A percentile compares a stretch with the other conserved stretches of the same genome.
phyloP scores from a whole-genome alignment of 2,113 vertebrate species.

The Nettapus auritus region DNA sequence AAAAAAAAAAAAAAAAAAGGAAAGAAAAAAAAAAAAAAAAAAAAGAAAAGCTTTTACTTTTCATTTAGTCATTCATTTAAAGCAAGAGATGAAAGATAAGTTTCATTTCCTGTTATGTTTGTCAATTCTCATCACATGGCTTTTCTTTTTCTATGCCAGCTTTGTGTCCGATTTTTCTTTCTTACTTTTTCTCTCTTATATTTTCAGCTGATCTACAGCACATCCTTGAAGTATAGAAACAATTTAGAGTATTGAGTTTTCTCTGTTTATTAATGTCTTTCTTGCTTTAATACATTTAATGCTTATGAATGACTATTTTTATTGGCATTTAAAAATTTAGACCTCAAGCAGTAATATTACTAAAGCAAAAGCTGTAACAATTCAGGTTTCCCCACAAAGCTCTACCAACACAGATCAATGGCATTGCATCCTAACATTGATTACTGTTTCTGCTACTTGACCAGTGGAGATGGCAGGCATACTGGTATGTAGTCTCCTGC shows the following conservation, averaged over 20 bases:
- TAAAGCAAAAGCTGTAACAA: not conserved
- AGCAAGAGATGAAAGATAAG: not conserved
- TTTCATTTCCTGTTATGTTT: not conserved
- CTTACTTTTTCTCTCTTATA: not conserved
- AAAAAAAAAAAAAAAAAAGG: too few relatives aligned
- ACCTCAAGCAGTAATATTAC: not conserved
- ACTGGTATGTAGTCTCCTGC: not conserved
- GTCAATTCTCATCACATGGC: not conserved
- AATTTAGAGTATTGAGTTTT: not conserved
- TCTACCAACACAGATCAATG: not conserved
- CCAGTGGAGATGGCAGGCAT: not conserved
- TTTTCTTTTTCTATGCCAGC: not conserved
- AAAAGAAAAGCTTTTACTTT: not conserved
- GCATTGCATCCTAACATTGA: not conserved
- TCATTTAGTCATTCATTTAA: not conserved
- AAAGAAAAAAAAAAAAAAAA: too few relatives aligned
- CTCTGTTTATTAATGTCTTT: not conserved
- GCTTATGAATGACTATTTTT: not conserved
- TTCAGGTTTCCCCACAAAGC: not conserved
- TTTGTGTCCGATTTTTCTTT: not conserved
- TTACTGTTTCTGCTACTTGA: not conserved
- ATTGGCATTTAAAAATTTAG: not conserved
- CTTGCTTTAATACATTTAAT: not conserved
- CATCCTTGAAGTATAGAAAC: not conserved
- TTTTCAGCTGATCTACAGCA: constrained; percentile 27